Percentiles rank a stretch among this genome's conserved stretches.
These are phyloP conservation scores for Gobiocypris rarus DNA, from an alignment of 2,113 vertebrate genomes.

Conservation along the genomic window DNA sequence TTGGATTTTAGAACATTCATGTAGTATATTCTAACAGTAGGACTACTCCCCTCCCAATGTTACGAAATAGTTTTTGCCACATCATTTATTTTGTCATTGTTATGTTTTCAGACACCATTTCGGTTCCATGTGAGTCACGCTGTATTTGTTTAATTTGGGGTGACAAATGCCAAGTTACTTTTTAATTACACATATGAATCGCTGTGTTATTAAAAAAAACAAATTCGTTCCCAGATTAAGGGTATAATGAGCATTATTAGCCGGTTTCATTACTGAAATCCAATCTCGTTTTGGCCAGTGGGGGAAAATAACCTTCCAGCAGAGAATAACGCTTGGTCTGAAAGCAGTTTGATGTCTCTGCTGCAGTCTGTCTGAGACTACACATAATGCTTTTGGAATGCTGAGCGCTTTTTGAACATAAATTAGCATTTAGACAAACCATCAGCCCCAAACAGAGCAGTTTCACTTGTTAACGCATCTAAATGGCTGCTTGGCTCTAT, in stretches of 20 bases:
- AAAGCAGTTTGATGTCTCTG: conserved; percentile 45
- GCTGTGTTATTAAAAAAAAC: conserved; percentile 42
- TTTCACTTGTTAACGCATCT: conserved; percentile 54
- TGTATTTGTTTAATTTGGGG: conserved; percentile 28
- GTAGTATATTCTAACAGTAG: not conserved
- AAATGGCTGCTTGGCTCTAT: conserved; percentile 53
- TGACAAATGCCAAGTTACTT: conserved; percentile 53
- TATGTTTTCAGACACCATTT: conserved; percentile 16
- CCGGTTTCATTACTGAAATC: conserved; percentile 57
- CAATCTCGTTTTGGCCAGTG: conserved; percentile 48
- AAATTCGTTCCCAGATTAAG: conserved; percentile 19
- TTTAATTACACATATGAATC: conserved; percentile 51
- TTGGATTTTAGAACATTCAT: not conserved
- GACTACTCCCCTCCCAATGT: not conserved
- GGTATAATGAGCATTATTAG: conserved; percentile 55
- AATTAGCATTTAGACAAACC: conserved; percentile 59
- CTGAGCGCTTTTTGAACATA: conserved; percentile 50
- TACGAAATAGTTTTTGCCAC: not conserved
- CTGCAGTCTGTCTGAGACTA: conserved; percentile 43
- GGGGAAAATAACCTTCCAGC: conserved; percentile 41
- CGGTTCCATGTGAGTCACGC: not conserved
- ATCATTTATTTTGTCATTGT: not conserved
- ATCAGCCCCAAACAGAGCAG: conserved; percentile 33
- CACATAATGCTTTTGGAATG: conserved; percentile 48
- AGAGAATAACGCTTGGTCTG: conserved; percentile 37